A percentile compares a stretch with the other conserved stretches of the same genome.
These are phyloP conservation scores for Dendroctonus valens DNA, from an alignment of 1,140 invertebrate genomes.

Conservation along the genomic window DNA sequence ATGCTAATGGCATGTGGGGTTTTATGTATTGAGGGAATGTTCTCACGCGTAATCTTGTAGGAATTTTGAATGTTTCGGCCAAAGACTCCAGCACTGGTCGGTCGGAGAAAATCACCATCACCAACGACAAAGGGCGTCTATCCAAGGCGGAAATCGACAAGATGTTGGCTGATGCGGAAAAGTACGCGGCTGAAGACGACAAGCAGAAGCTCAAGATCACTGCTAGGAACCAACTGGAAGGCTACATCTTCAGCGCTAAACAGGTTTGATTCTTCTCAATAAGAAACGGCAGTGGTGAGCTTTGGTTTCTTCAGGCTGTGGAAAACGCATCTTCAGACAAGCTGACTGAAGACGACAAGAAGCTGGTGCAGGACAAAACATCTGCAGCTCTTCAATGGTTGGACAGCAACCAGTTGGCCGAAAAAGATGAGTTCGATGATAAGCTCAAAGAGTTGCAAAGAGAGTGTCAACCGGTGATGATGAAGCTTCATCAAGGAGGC, in stretches of 20 bases:
- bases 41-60: background rate
- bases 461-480: constrained; percentile 73
- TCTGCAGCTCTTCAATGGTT: constrained; percentile 59
- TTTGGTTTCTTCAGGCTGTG: constrained; percentile 54
- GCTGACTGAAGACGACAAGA: constrained; percentile 61
- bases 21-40: background rate
- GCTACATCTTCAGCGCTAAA: constrained; percentile 80
- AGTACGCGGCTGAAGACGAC: constrained; percentile 68
- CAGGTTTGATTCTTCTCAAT: constrained; percentile 50
- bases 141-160: constrained; percentile 88
- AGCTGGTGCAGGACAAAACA: constrained; percentile 59
- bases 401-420: constrained; percentile 64
- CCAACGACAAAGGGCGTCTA: constrained; percentile 89
- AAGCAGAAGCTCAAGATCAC: constrained; percentile 64
- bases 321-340: constrained; percentile 65
- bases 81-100: constrained; percentile 75
- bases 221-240: constrained; percentile 78
- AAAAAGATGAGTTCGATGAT: constrained; percentile 75
- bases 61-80: constrained; percentile 75
- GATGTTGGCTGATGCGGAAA: constrained; percentile 82
- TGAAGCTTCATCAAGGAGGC: constrained; percentile 66
- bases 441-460: constrained; percentile 70
- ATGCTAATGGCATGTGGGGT: constrained; percentile 64
- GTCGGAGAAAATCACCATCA: constrained; percentile 79
- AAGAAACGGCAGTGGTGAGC: too few species aligned